Evolutionary conservation across 2,113 vertebrate species (phyloP).

Genomic region (Delphinus delphis): DNA sequence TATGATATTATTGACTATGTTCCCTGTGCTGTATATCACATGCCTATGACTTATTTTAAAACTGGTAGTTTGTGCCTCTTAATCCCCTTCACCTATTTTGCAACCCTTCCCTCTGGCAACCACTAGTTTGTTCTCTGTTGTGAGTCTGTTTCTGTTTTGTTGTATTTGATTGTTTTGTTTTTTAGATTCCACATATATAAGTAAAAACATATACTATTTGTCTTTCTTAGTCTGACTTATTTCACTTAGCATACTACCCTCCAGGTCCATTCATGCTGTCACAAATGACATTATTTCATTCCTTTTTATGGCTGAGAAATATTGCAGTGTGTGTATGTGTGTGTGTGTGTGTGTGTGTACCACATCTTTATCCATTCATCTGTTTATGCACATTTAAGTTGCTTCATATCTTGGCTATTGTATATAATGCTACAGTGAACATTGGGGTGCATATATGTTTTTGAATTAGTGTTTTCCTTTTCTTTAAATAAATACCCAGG

Average conservation of each 20-base stretch:
- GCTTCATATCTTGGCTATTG: neutral
- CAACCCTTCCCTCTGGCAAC: neutral
- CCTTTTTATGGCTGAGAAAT: neutral
- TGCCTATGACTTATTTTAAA: too few species aligned
- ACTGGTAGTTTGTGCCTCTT: neutral
- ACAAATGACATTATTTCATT: neutral
- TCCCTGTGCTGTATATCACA: neutral
- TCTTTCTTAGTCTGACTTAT: neutral
- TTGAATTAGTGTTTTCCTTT: neutral
- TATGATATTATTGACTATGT: neutral
- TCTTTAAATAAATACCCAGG: neutral
- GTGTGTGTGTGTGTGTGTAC: neutral
- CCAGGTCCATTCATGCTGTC: neutral
- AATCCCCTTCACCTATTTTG: neutral
- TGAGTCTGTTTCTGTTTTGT: neutral
- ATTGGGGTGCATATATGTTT: neutral
- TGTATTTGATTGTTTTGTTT: neutral
- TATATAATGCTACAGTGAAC: neutral
- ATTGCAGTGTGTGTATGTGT: neutral
- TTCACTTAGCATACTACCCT: neutral
- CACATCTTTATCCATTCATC: neutral
- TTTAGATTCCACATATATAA: neutral
- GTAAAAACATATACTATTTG: neutral
- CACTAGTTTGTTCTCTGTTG: neutral
- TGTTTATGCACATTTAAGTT: neutral